Evolutionary conservation across 2,797 vertebrate species (phyloP).

Genomic region (Spinus pinus): DNA sequence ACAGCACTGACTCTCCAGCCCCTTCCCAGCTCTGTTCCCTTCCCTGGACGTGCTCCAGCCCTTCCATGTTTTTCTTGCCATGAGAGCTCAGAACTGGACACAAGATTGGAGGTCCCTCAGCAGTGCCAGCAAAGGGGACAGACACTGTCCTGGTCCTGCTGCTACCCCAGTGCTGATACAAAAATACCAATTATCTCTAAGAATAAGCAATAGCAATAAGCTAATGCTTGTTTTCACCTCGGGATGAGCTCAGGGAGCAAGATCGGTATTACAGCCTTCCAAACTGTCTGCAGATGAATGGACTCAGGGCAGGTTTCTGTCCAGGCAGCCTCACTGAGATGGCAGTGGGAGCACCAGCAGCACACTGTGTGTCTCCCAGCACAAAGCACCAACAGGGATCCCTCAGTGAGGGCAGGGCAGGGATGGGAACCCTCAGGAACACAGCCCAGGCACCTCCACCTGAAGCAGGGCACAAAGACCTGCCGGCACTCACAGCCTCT

Average conservation of each 20-base stretch:
- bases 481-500: not conserved
- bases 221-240: not conserved
- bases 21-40: not conserved
- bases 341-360: not conserved
- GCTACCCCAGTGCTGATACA: not conserved
- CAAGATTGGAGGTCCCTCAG: not conserved
- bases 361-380: not conserved
- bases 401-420: rapidly evolving
- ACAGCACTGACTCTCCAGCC: not conserved
- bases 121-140: not conserved
- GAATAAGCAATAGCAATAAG: not conserved
- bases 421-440: not conserved
- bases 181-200: not conserved
- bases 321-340: rapidly evolving
- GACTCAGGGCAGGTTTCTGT: not conserved
- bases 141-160: not conserved
- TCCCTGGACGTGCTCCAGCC: not conserved
- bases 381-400: not conserved
- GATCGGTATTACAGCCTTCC: rapidly evolving
- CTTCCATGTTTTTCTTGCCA: not conserved
- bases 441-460: not conserved
- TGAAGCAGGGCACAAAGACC: not conserved
- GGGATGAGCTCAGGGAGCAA: not conserved
- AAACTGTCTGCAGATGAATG: not conserved
- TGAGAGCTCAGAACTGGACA: not conserved